phyloP scores from a whole-genome alignment of 2,888 invertebrate species.

The Rhorus exstirpatorius region DNA sequence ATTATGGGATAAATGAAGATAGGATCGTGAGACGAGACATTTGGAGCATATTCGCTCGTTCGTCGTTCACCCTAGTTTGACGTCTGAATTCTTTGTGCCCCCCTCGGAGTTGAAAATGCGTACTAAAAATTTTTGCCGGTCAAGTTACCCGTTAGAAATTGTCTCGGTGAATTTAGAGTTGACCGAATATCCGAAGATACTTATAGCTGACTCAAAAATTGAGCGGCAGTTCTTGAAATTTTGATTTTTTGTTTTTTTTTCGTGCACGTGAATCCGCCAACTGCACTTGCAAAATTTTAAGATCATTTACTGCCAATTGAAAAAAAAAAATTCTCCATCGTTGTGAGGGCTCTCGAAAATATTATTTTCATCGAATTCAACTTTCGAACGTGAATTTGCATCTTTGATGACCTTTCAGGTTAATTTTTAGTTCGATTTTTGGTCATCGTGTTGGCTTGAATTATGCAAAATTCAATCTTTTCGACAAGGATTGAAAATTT shows the following conservation, averaged over 20 bases:
- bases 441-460: too few species aligned
- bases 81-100: background rate
- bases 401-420: too few species aligned
- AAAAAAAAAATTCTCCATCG: background rate
- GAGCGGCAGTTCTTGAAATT: too few species aligned
- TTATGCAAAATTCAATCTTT: too few species aligned
- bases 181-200: background rate
- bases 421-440: too few species aligned
- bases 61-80: slow-evolving; percentile 16
- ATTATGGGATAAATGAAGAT: slow-evolving; percentile 26
- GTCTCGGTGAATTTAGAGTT: background rate
- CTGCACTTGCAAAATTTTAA: too few species aligned
- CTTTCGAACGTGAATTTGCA: too few species aligned
- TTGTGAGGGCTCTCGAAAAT: background rate
- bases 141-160: background rate
- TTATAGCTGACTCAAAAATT: too few species aligned
- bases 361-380: background rate
- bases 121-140: background rate
- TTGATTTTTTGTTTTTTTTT: too few species aligned
- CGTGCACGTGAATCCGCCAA: too few species aligned
- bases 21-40: slow-evolving; percentile 12
- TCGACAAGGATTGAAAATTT: too few species aligned
- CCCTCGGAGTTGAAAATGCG: background rate
- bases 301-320: too few species aligned
- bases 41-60: background rate